Evolutionary conservation across 1,140 invertebrate genomes (phyloP), one percentile per base, ranked within the genome.

Genomic region (Drosophila cardini): DNA sequence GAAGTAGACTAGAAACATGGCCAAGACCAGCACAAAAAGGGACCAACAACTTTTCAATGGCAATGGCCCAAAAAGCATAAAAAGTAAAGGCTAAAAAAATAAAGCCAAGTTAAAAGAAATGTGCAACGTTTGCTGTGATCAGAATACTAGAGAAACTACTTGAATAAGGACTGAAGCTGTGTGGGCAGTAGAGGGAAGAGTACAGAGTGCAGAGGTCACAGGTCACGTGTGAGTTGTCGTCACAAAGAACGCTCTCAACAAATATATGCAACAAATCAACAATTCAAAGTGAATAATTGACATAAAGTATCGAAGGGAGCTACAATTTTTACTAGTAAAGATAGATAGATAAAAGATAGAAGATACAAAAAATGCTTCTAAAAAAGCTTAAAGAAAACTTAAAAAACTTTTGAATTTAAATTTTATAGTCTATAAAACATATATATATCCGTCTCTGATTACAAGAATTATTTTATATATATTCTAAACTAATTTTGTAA

Each of bases 11-110:
- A 30, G 2, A 2, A 11, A 10, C 46, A 30, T 38, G 46, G 48
- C 62, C 36, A 68, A 43, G 46, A 63, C 74, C 67, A 73, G 72
- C 80, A 83, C 79, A 69, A 76, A 53, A 75, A 71, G 58, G 43
- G 64, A 30, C 46, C 64, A 15, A 68, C 48, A 61, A 62, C 57
- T 62, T 70, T 65, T 73, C 65, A 70, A 57, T 63, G 65, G 16
- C 70, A 68, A 68, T 52, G 45, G 62, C 45, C 70, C 48, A 62
- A 74, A 74, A 70, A 63, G 43, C 36, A 10, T 16, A 40, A 32
- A 34, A 43, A 26, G 21, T 26, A 43, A 43, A 8, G 13, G 18
- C 26, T 7, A 46, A 30, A 52, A 16, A 34, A 11, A 30, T 40
- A 21, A 40, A 26, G 9, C 7, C 9, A 48, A 32, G 53, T 26